Evolutionary conservation across 2,888 invertebrate genomes (phyloP).

Genomic region (Napeogenes inachia): DNA sequence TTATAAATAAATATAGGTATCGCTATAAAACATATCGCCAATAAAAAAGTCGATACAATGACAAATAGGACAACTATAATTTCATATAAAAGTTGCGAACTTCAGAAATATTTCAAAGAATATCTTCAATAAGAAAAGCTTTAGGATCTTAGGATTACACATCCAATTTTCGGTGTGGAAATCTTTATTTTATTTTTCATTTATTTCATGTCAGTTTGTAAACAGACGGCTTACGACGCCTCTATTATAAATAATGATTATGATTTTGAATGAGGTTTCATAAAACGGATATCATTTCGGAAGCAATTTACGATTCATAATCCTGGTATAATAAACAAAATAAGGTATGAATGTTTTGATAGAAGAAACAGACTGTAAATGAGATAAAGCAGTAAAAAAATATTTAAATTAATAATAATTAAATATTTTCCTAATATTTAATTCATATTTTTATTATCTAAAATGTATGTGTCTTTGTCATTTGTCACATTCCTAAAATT

Average conservation of each 20-base stretch:
- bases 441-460: too few relatives aligned
- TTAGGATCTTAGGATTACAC: slow-evolving; percentile 20
- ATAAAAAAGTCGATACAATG: background rate
- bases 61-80: slow-evolving; percentile 18
- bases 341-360: background rate
- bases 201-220: slow-evolving; percentile 2
- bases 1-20: background rate
- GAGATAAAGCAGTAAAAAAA: too few relatives aligned
- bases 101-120: slow-evolving; percentile 15
- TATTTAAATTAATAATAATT: too few relatives aligned
- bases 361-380: too few relatives aligned
- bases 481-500: too few relatives aligned
- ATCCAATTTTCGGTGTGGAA: slow-evolving; percentile 23
- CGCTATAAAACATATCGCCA: background rate
- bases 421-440: too few relatives aligned
- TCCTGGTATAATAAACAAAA: background rate
- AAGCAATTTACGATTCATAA: background rate
- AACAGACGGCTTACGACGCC: slow-evolving; percentile 7
- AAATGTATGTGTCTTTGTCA: too few relatives aligned
- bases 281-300: background rate
- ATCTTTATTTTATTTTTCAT: slow-evolving; percentile 19
- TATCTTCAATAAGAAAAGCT: slow-evolving; percentile 17
- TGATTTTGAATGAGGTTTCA: slow-evolving; percentile 7
- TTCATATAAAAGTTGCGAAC: slow-evolving; percentile 17
- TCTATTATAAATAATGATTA: slow-evolving; percentile 10